Base-by-base conservation (phyloP, 2,888 invertebrate genomes). In the Catocala fraxini region DNA sequence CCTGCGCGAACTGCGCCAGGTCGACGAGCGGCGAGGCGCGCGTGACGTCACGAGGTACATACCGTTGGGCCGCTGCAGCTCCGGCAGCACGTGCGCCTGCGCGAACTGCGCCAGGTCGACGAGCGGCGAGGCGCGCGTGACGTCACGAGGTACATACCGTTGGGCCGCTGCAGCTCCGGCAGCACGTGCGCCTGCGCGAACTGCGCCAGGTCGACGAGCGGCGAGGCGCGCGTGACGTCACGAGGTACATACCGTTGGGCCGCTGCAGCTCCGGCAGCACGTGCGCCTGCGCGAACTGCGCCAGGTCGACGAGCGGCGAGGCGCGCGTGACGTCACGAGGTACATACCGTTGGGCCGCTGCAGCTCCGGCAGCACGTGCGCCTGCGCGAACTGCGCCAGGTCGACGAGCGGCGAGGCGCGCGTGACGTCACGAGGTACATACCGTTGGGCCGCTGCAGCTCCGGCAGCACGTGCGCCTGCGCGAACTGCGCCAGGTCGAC, bases 91-190 rank as follows among this genome's bases (percentile, higher is more conserved):
- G 77, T 99, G 98, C 51, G 96, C 95, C n/a, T 95, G 95, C 73
- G 97, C 98, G 94, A 99, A 99, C 81, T 98, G 97, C 11, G 96
- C 96, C 52, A 99, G 94, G 79, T 99, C 97, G 7, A 99, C 98
- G 60, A 99, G 95, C 71, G 97, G 96, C 73, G 98, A 98, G 35
- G 97, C 97, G 86, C 97, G 97, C 7, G 99, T 99, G 5, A 98
- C 97, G 45, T 99, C 99, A 82, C 7, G 35, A 65, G 55, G 51
- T 52, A 51, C 41, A 25, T 52, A 97, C 97, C 95, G 84, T 97
- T 95, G 5, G 95, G 87, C 70, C 97, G 94, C 80, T 96, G 96
- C 70, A 99, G 92, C 89, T 99, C 99, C 0, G 98, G 97, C 63
- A 98, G 89, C 72, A 99, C 97, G 77, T 99, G 98, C 51, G 96